Conservation (phyloP, 2,888 invertebrate genomes). For the Polydrusus tereticollis region DNA sequence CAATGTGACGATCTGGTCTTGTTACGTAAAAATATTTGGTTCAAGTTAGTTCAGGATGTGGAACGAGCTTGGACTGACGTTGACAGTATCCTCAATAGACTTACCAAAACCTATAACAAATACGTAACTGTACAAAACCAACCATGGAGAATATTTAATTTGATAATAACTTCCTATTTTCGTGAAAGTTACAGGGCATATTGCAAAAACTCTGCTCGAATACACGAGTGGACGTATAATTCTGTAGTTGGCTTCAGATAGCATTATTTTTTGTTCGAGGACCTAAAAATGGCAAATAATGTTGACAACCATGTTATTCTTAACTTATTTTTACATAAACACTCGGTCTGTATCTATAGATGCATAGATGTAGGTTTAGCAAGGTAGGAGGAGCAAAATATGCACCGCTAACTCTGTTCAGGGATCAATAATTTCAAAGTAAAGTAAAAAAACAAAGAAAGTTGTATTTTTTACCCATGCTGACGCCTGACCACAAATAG, state of each 20-base stretch:
- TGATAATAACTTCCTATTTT: conserved; percentile 49
- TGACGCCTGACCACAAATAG: neutral
- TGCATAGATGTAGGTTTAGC: too few relatives aligned
- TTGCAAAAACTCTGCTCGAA: conserved; percentile 52
- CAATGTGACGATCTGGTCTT: too few relatives aligned
- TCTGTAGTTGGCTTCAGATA: conserved; percentile 41
- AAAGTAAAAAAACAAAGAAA: neutral
- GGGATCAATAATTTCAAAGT: neutral
- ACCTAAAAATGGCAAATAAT: too few relatives aligned
- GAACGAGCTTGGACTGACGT: too few relatives aligned
- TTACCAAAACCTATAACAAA: conserved; percentile 53
- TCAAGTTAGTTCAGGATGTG: too few relatives aligned
- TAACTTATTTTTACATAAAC: too few relatives aligned
- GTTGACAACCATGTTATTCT: too few relatives aligned
- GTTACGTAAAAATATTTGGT: too few relatives aligned
- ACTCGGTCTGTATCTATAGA: too few relatives aligned
- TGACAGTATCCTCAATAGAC: neutral
- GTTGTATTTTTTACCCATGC: neutral
- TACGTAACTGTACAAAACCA: conserved; percentile 54
- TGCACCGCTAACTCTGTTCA: too few relatives aligned
- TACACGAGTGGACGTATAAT: conserved; percentile 51
- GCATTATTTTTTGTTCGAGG: conserved; percentile 24
- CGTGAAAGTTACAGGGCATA: conserved; percentile 53
- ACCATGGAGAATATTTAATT: conserved; percentile 51
- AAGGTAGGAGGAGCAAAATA: too few relatives aligned